These are phyloP conservation scores for Bombus pascuorum DNA, from an alignment of 1,140 invertebrate species.

Conservation along the genomic window DNA sequence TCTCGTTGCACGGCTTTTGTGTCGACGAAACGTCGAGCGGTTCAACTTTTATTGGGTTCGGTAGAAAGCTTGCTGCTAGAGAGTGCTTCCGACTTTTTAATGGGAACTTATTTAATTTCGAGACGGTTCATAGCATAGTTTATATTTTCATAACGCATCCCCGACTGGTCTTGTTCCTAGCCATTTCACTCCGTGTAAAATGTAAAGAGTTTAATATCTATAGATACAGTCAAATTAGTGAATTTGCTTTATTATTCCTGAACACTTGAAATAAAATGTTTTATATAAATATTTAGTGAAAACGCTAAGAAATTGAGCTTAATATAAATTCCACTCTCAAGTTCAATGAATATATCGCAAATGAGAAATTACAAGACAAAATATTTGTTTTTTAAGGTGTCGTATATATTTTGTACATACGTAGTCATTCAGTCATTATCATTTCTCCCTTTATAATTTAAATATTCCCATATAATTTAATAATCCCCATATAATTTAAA, in stretches of 20 bases:
- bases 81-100: slow-evolving; percentile 14
- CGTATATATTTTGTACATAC: not conserved
- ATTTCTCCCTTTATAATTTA: too few species aligned
- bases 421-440: too few species aligned
- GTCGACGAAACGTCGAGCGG: not conserved
- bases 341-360: not conserved
- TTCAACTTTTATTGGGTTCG: slow-evolving; percentile 24
- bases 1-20: not conserved
- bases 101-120: slow-evolving; percentile 21
- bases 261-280: not conserved
- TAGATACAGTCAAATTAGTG: not conserved
- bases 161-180: not conserved
- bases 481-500: too few species aligned
- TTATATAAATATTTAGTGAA: not conserved
- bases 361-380: not conserved
- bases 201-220: too few species aligned
- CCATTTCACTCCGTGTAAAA: too few species aligned
- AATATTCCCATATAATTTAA: too few species aligned
- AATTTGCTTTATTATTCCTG: not conserved
- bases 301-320: not conserved
- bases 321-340: not conserved
- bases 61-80: too few species aligned
- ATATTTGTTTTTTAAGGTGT: not conserved
- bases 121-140: not conserved
- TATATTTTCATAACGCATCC: not conserved